phyloP scores from a whole-genome alignment of 1,140 invertebrate species.

The Zaprionus kolodkinae region DNA sequence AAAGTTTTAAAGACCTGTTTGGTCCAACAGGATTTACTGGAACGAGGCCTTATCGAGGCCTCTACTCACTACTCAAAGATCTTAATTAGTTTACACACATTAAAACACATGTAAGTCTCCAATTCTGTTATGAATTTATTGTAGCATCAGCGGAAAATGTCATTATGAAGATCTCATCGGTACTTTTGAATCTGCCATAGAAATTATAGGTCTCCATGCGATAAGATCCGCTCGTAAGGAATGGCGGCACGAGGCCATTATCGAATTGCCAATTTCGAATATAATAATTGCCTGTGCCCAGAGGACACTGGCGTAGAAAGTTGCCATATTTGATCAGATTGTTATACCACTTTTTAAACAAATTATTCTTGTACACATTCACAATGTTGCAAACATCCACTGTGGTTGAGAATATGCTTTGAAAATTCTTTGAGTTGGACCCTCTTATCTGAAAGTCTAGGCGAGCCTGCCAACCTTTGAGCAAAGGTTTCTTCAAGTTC shows the following conservation, averaged over 20 bases:
- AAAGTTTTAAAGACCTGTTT: too few species aligned
- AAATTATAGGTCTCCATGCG: constrained; percentile 58
- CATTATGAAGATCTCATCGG: constrained; percentile 61
- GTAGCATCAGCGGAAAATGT: constrained; percentile 49
- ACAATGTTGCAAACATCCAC: constrained; percentile 66
- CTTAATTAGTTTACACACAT: neutral
- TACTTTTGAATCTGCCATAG: constrained; percentile 47
- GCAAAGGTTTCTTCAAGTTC: constrained; percentile 43
- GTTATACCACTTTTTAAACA: constrained; percentile 64
- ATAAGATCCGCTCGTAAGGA: constrained; percentile 49
- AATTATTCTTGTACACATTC: constrained; percentile 45
- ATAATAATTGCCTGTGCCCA: constrained; percentile 48
- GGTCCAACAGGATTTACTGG: too few species aligned
- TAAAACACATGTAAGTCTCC: too few species aligned
- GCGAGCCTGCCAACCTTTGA: constrained; percentile 43
- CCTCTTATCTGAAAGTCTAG: constrained; percentile 62
- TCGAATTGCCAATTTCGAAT: constrained; percentile 49
- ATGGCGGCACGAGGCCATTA: constrained; percentile 54
- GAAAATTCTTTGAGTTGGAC: constrained; percentile 56
- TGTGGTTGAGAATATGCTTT: constrained; percentile 57
- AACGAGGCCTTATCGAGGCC: too few species aligned
- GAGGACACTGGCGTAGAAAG: constrained; percentile 53
- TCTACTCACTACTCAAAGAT: too few species aligned
- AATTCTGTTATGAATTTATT: constrained; percentile 3
- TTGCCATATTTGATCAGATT: constrained; percentile 62